Evolutionary conservation across 2,888 invertebrate genomes (phyloP).

Genomic region (Iphiclides podalirius): DNA sequence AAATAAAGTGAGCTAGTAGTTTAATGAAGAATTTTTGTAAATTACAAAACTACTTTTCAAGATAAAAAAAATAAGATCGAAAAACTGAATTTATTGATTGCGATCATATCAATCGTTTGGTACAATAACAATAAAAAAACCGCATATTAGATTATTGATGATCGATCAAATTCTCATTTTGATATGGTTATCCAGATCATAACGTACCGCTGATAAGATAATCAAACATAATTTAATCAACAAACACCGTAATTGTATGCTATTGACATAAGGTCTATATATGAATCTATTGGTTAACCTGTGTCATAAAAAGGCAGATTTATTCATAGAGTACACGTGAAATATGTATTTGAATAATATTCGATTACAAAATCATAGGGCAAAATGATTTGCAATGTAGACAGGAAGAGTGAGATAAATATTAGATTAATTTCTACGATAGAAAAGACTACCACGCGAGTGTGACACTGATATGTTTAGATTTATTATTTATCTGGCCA

Average conservation of each 20-base stretch:
- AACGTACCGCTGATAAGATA: constrained; percentile 21
- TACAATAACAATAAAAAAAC: constrained; percentile 12
- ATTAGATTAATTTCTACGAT: constrained; percentile 1
- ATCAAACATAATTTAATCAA: too few relatives aligned
- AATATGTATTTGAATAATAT: background rate
- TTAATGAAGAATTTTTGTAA: too few relatives aligned
- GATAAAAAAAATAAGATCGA: too few relatives aligned
- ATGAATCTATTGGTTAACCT: constrained; percentile 16
- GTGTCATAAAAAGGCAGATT: constrained; percentile 8
- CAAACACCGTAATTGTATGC: constrained; percentile 8
- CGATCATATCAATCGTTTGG: constrained; percentile 7
- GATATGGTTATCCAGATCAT: constrained; percentile 22
- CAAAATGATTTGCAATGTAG: background rate
- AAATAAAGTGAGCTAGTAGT: too few relatives aligned
- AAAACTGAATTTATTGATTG: too few relatives aligned
- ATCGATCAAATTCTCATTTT: constrained; percentile 22
- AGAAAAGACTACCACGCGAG: constrained; percentile 1
- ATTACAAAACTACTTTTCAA: too few relatives aligned
- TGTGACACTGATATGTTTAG: constrained; percentile 13
- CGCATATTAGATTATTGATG: constrained; percentile 12
- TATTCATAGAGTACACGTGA: background rate
- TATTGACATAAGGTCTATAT: constrained; percentile 8
- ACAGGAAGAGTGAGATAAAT: constrained; percentile 12
- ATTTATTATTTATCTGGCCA: constrained; percentile 13
- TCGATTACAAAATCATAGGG: background rate